Base-by-base conservation (phyloP, 2,888 invertebrate genomes). In the Meloe dianella region DNA sequence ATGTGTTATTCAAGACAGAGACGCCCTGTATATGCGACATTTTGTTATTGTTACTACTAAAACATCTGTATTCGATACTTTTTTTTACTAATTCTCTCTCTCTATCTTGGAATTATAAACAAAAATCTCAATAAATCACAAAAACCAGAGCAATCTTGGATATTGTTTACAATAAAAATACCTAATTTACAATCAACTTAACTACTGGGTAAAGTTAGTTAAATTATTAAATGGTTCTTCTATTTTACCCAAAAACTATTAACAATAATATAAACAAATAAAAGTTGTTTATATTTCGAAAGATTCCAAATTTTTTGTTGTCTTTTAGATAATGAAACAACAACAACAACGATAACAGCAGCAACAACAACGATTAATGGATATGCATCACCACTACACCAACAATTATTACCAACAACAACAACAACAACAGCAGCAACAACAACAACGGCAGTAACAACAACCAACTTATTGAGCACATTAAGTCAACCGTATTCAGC, bases 401-500 rank as follows among this genome's bases (percentile, higher is more conserved):
- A n/a, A 41, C 41, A 35, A 41, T 17, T 41, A 41, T 41, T 41
- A n/a, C 41, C 41, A 41, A 41, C n/a, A 2, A 5, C 17, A 17
- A 7, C 68, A 70, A 61, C 62, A 72, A 74, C 51, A 65, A 63
- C 29, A 51, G 67, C 12, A 74, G 74, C 63, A 70, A 65, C 77
- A 61, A 74, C 80, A 78, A 68, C 73, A 73, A 62, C 78, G 57
- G 71, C 77, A 22, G 78, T 78, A 56, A 71, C 75, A 14, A 61
- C 79, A 10, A 71, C 73, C 12, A 70, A 74, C 57, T 63, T 74
- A 57, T 75, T 84, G 78, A 74, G 85, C 80, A 79, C 83, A 3
- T 82, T 90, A 0, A 83, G 87, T 60, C 89, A 89, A 82, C 89
- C 90, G 0, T 90, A 90, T 78, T 86, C 88, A 1, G 87, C 86